These are phyloP conservation scores for Myripristis murdjan DNA, from an alignment of 2,797 vertebrate species.

Conservation along the genomic window DNA sequence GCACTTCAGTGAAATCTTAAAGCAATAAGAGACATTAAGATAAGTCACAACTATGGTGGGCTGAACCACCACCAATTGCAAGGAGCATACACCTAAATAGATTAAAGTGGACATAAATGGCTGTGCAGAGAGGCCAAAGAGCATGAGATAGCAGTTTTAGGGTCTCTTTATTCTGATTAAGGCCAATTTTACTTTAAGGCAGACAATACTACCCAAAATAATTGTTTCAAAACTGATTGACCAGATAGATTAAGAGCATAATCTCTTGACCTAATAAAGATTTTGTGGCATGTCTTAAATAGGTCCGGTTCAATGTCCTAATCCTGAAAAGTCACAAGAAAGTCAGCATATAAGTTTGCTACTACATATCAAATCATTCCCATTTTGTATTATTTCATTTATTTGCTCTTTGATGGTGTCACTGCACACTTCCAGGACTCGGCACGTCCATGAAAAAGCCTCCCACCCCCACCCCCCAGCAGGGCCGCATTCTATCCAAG, in stretches of 20 bases:
- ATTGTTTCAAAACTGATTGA: neutral
- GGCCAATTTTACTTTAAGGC: no score
- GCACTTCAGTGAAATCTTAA: conserved; percentile 1
- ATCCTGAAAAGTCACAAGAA: no score
- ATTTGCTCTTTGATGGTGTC: conserved; percentile 3
- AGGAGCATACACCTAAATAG: no score
- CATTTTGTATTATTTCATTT: conserved; percentile 2
- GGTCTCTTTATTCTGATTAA: no score
- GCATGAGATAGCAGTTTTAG: no score
- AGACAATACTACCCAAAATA: no score
- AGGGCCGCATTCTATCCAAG: conserved; percentile 70
- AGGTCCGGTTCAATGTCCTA: neutral
- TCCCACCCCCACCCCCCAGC: conserved; percentile 8
- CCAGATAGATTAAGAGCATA: neutral
- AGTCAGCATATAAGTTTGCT: no score
- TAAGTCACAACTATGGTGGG: neutral
- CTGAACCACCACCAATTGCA: neutral
- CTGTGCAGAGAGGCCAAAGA: neutral
- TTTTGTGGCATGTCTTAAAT: neutral
- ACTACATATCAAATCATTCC: neutral
- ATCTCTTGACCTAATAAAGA: neutral
- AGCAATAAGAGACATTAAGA: neutral
- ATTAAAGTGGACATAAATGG: neutral
- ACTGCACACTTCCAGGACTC: conserved; percentile 14
- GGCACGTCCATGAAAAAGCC: conserved; percentile 7